These are phyloP conservation scores for Campylomormyrus tamandua DNA, from an alignment of 2,113 vertebrate species.

Conservation along the genomic window DNA sequence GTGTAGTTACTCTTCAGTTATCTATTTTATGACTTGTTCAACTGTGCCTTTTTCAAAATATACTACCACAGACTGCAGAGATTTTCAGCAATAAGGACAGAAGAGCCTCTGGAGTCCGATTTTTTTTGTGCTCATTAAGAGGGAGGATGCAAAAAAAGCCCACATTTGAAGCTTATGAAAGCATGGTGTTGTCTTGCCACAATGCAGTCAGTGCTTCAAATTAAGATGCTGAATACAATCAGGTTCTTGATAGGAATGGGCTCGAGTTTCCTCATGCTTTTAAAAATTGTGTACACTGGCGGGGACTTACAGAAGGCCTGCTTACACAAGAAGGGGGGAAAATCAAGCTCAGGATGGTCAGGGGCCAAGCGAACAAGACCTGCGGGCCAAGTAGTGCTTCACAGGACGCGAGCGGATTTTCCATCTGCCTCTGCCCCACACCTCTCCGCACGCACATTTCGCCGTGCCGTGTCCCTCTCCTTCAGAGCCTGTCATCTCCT, in stretches of 20 bases:
- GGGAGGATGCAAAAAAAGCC: neutral
- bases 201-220: neutral
- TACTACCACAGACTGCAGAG: neutral
- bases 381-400: neutral
- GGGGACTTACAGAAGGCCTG: neutral
- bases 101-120: neutral
- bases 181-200: neutral
- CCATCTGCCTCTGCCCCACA: constrained; percentile 1
- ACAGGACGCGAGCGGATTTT: neutral
- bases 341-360: neutral
- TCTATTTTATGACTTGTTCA: neutral
- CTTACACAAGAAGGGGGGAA: neutral
- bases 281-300: neutral
- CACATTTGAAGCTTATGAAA: neutral
- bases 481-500: neutral
- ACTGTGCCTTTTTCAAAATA: neutral
- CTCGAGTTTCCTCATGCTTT: neutral
- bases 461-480: neutral
- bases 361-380: neutral
- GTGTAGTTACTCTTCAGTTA: neutral
- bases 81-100: neutral
- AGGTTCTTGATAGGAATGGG: neutral
- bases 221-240: neutral
- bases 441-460: neutral
- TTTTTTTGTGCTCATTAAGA: neutral